These are phyloP conservation scores for Acromyrmex echinatior DNA, from an alignment of 1,140 invertebrate genomes.

Conservation along the genomic window DNA sequence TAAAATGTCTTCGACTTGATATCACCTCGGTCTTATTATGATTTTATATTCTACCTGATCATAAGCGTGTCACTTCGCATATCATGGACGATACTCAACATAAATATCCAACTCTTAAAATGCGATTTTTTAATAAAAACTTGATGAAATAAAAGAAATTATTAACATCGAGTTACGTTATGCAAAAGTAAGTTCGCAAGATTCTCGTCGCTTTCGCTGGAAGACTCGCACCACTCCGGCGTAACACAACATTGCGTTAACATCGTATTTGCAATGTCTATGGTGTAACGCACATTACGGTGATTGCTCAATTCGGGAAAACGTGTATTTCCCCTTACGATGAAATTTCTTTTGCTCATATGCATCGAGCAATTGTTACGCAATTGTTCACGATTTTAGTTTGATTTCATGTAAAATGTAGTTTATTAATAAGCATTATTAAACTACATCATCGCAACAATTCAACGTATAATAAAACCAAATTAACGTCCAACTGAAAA, in stretches of 20 bases:
- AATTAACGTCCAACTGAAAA: not conserved
- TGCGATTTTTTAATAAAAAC: not conserved
- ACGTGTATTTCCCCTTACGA: conserved; percentile 27
- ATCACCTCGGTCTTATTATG: too few species aligned
- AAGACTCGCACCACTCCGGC: conserved; percentile 40
- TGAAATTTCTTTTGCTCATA: conserved; percentile 32
- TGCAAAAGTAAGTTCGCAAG: conserved; percentile 16
- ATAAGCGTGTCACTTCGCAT: not conserved
- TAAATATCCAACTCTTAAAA: not conserved
- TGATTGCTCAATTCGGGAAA: conserved; percentile 55
- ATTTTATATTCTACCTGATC: too few species aligned
- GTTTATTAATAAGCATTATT: not conserved
- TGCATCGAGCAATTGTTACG: not conserved
- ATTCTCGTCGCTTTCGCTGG: conserved; percentile 17
- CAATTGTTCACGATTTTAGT: not conserved
- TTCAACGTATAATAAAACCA: not conserved
- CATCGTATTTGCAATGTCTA: conserved; percentile 62
- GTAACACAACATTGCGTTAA: conserved; percentile 61
- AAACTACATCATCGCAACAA: not conserved
- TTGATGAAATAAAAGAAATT: not conserved
- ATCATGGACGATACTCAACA: not conserved
- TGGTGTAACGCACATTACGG: conserved; percentile 60
- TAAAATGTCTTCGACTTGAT: too few species aligned
- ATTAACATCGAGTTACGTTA: not conserved
- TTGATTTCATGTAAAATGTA: not conserved